Evolutionary conservation across 2,113 vertebrate species (phyloP).

Genomic region (Paradoxurus hermaphroditus): DNA sequence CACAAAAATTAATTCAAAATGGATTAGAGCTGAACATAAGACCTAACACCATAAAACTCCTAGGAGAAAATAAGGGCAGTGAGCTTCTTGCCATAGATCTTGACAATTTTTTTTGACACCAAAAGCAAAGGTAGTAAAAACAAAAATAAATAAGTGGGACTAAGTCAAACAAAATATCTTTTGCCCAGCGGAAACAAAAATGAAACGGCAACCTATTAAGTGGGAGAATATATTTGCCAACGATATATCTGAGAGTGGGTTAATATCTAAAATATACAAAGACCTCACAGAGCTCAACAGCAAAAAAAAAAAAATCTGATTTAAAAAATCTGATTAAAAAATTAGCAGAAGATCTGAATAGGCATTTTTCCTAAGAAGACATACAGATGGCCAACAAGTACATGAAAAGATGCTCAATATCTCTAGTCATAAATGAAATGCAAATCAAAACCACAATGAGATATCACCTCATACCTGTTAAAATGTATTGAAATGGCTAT

Average conservation of each 20-base stretch:
- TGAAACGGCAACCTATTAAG: background rate
- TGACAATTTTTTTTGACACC: background rate
- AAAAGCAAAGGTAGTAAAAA: background rate
- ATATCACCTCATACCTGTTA: background rate
- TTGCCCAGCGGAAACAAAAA: background rate
- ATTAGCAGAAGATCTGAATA: background rate
- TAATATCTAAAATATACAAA: background rate
- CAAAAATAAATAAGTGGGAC: background rate
- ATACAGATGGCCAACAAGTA: background rate
- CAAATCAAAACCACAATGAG: background rate
- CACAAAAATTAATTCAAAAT: background rate
- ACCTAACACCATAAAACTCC: background rate
- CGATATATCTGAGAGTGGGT: background rate
- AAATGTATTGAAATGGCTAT: background rate
- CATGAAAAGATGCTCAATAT: background rate
- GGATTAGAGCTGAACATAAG: background rate
- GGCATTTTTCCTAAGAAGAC: background rate
- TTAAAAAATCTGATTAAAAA: background rate
- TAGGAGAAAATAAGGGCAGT: background rate
- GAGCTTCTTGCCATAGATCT: background rate
- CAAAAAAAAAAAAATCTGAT: background rate
- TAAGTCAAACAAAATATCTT: background rate
- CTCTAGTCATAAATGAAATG: background rate
- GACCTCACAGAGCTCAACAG: background rate
- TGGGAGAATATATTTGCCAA: background rate